phyloP scores from a whole-genome alignment of 2,113 vertebrate species.

The Odocoileus virginianus region DNA sequence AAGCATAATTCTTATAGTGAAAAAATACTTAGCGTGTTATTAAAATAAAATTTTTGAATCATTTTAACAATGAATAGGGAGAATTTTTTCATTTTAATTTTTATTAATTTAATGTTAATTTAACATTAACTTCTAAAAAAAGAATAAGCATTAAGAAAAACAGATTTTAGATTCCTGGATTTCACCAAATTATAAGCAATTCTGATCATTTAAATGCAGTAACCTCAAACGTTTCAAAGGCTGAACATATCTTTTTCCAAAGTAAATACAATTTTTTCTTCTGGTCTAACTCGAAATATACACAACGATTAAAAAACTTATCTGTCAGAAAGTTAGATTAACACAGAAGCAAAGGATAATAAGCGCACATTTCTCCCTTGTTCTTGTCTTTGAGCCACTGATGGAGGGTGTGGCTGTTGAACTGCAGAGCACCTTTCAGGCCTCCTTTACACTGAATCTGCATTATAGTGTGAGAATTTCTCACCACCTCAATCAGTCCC shows the following conservation, averaged over 20 bases:
- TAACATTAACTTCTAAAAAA: not conserved
- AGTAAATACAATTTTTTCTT: not conserved
- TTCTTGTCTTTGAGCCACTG: constrained; percentile 99
- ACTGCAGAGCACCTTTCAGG: constrained; percentile 95
- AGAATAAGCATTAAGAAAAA: not conserved
- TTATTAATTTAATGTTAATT: not conserved
- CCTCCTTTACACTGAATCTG: constrained; percentile 99
- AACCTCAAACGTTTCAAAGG: constrained; percentile 22
- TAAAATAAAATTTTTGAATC: not conserved
- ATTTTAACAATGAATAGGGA: constrained; percentile 7
- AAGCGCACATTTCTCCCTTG: constrained; percentile 96
- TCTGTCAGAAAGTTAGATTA: not conserved
- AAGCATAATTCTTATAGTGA: not conserved
- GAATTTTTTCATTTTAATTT: not conserved
- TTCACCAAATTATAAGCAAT: constrained; percentile 19
- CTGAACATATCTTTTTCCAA: not conserved
- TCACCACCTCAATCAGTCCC: constrained; percentile 97
- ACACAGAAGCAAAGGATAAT: not conserved
- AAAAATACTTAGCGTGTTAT: not conserved
- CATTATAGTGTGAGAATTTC: constrained; percentile 98
- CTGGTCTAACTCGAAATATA: not conserved
- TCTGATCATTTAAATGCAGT: constrained; percentile 18
- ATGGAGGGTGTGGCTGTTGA: constrained; percentile 96
- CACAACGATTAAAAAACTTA: not conserved
- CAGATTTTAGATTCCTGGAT: not conserved